Evolutionary conservation across 2,888 invertebrate species (phyloP).

Genomic region (Drosophila robusta): DNA sequence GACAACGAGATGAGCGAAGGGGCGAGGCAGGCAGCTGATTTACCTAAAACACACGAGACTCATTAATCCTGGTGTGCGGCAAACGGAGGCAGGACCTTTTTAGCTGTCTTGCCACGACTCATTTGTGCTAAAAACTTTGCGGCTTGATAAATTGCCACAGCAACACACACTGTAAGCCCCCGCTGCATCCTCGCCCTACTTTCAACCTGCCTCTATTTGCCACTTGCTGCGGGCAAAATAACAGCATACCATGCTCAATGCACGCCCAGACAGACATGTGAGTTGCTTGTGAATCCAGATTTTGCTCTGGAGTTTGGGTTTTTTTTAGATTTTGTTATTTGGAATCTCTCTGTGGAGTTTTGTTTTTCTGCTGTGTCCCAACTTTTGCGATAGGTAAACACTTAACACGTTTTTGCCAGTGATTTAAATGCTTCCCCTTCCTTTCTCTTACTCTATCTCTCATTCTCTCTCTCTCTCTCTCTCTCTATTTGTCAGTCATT

Average conservation of each 20-base stretch:
- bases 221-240: slow-evolving; percentile 40
- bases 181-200: background rate
- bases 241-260: slow-evolving; percentile 18
- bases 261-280: slow-evolving; percentile 34
- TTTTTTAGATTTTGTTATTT: slow-evolving; percentile 21
- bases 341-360: background rate
- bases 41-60: slow-evolving; percentile 77
- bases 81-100: slow-evolving; percentile 61
- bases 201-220: background rate
- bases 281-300: slow-evolving; percentile 30
- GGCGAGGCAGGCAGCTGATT: slow-evolving; percentile 21
- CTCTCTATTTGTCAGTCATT: slow-evolving; percentile 66
- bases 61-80: slow-evolving; percentile 76
- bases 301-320: slow-evolving; percentile 23
- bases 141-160: slow-evolving; percentile 74
- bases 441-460: slow-evolving; percentile 11
- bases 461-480: background rate
- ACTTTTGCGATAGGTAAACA: slow-evolving; percentile 82
- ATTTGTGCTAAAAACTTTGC: slow-evolving; percentile 79
- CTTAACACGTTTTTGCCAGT: slow-evolving; percentile 83
- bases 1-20: background rate
- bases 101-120: slow-evolving; percentile 66
- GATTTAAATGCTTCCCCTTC: slow-evolving; percentile 63
- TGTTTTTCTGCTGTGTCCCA: slow-evolving; percentile 24
- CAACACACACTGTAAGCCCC: slow-evolving; percentile 12